Evolutionary conservation across 2,888 invertebrate genomes (phyloP), one percentile per base, ranked within the genome.

Genomic region (Hipparchia semele): DNA sequence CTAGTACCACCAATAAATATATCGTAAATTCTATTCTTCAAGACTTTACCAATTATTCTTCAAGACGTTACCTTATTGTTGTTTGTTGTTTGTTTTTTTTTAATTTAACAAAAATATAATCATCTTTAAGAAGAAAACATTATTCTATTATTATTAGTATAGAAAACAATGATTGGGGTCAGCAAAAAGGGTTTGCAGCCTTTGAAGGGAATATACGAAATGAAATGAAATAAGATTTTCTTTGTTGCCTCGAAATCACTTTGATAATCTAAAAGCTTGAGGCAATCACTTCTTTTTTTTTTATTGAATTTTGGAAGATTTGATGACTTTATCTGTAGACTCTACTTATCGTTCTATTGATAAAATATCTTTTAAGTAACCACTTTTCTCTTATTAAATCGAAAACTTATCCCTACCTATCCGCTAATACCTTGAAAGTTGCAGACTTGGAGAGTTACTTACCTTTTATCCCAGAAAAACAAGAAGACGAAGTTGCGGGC

Each of bases 181-280:
- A 69, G 60, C 13, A 51, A 69, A 69, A 69, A 69, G 68, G 68
- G 68, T 69, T 69, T 69, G 23, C 39, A 60, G n/a, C 60, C 51
- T 61, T 69, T 69, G 23, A 51, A 51, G 1, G 33, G 68, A 59
- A 68, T 59, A 53, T 39, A 54, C 33, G 53, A 59, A 54, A 46
- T 12, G 68, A 70, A 70, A 70, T 70, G 54, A 62, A 70, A 70
- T 70, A 70, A 62, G 70, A 68, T 72, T 72, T 72, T 68, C 70
- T 70, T 70, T 70, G 70, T 70, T 69, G 69, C 61, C 23, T 60
- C n/a, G 23, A 56, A 70, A 70, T 62, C 70, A 62, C 70, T 70
- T 70, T 70, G 61, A 70, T 70, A 70, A 70, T 70, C 68, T 61
- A 61, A 69, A 69, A 69, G 68, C 68, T 60, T 69, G 68, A 39